Conservation (phyloP, 2,797 vertebrate species). For the Clangula hyemalis region DNA sequence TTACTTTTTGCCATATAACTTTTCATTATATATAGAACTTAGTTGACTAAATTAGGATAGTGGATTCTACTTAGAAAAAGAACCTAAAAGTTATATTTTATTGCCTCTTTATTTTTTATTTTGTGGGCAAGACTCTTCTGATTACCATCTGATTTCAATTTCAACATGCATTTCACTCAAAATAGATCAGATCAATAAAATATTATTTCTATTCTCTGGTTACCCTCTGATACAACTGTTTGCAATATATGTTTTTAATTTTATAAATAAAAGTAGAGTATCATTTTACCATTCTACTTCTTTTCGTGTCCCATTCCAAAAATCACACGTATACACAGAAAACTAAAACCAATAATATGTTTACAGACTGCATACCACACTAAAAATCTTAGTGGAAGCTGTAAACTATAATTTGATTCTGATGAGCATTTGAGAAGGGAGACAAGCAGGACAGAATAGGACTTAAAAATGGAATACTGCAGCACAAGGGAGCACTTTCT, state of each 20-base stretch:
- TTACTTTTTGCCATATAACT: neutral
- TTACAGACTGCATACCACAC: neutral
- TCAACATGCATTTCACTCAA: neutral
- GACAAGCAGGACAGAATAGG: neutral
- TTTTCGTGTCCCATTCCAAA: neutral
- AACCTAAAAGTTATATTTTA: neutral
- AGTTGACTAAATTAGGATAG: neutral
- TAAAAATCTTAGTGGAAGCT: neutral
- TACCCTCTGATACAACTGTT: neutral
- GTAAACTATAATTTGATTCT: neutral
- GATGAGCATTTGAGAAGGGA: constrained; percentile 41
- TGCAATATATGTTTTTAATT: neutral
- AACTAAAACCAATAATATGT: neutral
- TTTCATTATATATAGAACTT: neutral
- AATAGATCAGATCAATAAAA: neutral
- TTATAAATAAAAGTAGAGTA: neutral
- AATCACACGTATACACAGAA: neutral
- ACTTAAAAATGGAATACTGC: constrained; percentile 31
- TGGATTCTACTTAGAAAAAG: neutral
- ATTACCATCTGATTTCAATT: neutral
- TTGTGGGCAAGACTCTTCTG: neutral
- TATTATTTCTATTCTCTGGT: neutral
- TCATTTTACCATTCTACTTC: neutral
- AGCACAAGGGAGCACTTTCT: constrained; percentile 34
- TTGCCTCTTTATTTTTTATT: neutral